Evolutionary conservation across 64 coral and sea anemone species (phyloP), one percentile per base, ranked within the genome.

Genomic region (Stichodactyla helianthus): DNA sequence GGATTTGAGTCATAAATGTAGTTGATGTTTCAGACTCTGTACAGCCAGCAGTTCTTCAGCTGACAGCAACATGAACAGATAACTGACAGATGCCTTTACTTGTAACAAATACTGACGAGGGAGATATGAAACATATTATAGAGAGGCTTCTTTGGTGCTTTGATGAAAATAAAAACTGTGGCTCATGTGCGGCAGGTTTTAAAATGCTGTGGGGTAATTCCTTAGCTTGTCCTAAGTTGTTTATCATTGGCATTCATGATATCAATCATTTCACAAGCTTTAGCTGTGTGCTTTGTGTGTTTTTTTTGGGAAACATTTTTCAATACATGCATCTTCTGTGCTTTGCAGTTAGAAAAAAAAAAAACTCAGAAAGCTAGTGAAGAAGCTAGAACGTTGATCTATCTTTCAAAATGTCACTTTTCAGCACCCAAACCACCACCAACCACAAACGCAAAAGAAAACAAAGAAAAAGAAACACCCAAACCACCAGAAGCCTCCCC

Each of bases 11-110:
- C n/a, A 20, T 68, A 20, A 68, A 31, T 74, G 6, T 65, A 65
- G 62, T 74, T 74, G 68, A 74, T 74, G 68, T 74, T 74, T 74
- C 68, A 74, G 68, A 74, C 68, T 74, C 27, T 74, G 68, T 74
- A 74, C 68, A 74, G 68, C 68, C 68, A 74, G 68, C 68, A 74
- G 25, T 74, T 26, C 68, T 74, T 23, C 68, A 74, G 68, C 68
- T 74, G 25, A 26, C 25, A 5, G 27, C 9, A 9, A 74, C 68
- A 28, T 14, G 25, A 74, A n/a, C 9, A 27, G 68, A 35, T 23
- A 35, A 11, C 14, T 58, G 55, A 58, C 55, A 57, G 55, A 2
- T 71, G 62, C 19, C 62, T 71, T 71, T n/a, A 71, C 25, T 26
- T 26, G 68, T 15, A 31, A 27, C 10, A 26, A 74, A 31, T 31